These are phyloP conservation scores for Ceyx cyanopectus DNA, from an alignment of 2,113 vertebrate genomes.

Conservation along the genomic window DNA sequence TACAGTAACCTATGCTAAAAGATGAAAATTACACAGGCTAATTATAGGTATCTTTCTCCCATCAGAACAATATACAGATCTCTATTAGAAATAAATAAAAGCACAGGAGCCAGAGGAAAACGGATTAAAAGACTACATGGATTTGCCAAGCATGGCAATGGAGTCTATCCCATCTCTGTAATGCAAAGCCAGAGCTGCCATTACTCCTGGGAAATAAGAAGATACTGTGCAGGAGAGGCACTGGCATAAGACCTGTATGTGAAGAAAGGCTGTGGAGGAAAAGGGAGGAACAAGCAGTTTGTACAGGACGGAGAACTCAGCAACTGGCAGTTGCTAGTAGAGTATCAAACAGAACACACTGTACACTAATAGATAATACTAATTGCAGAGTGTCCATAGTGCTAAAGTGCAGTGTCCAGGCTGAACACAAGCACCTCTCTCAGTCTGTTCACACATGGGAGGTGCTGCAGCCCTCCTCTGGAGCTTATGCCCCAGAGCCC, in stretches of 20 bases:
- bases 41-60: background rate
- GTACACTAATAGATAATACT: background rate
- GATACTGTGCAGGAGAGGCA: background rate
- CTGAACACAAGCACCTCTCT: background rate
- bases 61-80: background rate
- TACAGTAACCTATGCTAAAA: background rate
- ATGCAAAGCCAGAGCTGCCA: background rate
- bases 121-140: background rate
- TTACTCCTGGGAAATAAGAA: background rate
- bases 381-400: background rate
- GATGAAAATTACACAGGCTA: background rate
- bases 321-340: background rate
- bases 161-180: background rate
- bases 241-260: background rate
- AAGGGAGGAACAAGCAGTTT: background rate
- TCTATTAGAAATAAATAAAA: background rate
- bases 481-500: background rate
- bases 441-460: background rate
- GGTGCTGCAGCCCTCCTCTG: background rate
- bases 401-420: background rate
- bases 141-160: background rate
- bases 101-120: background rate
- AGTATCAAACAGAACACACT: background rate
- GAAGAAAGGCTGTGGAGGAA: background rate
- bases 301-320: background rate